Evolutionary conservation across 2,113 vertebrate genomes (phyloP).

Genomic region (zebrafish (Danio rerio)): GRCz12tu NC_133179.1:16026001-16026500

Average conservation of each 20-base stretch:
- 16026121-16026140: neutral
- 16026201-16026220: slow-evolving; percentile 7
- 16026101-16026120: slow-evolving; percentile 4
- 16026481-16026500: too few species aligned
- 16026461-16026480: too few species aligned
- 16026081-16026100: neutral
- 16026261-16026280: slow-evolving; percentile 4
- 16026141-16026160: slow-evolving; percentile 22
- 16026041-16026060: neutral
- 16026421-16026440: neutral
- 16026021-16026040: neutral
- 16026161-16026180: slow-evolving; percentile 12
- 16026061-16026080: neutral
- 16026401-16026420: neutral
- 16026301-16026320: slow-evolving; percentile 12
- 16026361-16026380: slow-evolving; percentile 4
- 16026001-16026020: neutral
- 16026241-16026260: neutral
- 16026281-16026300: slow-evolving; percentile 33
- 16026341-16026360: slow-evolving; percentile 50
- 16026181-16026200: neutral
- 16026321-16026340: slow-evolving; percentile 28
- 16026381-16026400: neutral
- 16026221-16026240: neutral
- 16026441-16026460: too few species aligned